Conservation (phyloP, 2,888 invertebrate genomes). For the Platycheirus albimanus region DNA sequence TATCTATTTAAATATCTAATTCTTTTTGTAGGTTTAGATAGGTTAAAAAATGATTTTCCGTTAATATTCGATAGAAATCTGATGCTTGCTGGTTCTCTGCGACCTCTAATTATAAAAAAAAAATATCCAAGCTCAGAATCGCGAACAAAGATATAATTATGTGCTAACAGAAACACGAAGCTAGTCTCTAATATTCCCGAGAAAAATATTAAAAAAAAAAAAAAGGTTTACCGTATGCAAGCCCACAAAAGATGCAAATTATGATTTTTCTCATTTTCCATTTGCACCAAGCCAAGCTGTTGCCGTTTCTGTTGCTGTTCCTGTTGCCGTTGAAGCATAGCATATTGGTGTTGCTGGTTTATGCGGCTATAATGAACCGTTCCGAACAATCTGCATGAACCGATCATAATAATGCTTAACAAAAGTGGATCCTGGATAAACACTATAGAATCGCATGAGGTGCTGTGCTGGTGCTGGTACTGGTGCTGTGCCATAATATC, state of each 20-base stretch:
- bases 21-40: constrained; percentile 5
- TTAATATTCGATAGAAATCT: constrained; percentile 46
- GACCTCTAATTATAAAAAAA: constrained; percentile 38
- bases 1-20: constrained; percentile 8
- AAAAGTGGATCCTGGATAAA: constrained; percentile 43
- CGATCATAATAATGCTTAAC: constrained; percentile 68
- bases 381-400: constrained; percentile 69
- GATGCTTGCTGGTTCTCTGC: constrained; percentile 14
- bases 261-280: constrained; percentile 58
- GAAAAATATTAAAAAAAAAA: too few species aligned
- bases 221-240: constrained; percentile 47
- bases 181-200: constrained; percentile 16
- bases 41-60: constrained; percentile 32
- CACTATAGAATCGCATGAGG: constrained; percentile 2
- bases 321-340: not conserved
- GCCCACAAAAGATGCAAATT: constrained; percentile 59
- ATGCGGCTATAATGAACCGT: constrained; percentile 55
- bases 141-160: constrained; percentile 58
- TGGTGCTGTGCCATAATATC: constrained; percentile 41
- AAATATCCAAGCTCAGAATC: constrained; percentile 1
- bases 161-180: constrained; percentile 58
- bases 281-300: constrained; percentile 63
- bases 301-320: too few species aligned
- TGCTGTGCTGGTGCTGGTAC: too few species aligned
- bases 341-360: constrained; percentile 4